phyloP scores from a whole-genome alignment of 1,140 invertebrate genomes.

The Drosophila azteca region DNA sequence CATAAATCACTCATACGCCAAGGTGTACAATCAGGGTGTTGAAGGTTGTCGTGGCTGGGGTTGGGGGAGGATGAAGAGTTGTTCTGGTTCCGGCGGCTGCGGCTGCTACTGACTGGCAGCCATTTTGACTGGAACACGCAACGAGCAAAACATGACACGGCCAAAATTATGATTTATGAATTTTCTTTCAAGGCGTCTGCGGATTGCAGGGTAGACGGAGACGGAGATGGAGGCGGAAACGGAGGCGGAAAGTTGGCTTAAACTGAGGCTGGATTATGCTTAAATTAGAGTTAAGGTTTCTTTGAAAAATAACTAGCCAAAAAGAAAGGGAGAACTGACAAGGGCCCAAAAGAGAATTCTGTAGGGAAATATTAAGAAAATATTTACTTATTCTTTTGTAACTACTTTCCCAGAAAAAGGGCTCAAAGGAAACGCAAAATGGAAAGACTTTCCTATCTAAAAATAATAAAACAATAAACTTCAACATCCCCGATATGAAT shows the following conservation, averaged over 20 bases:
- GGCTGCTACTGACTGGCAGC: slow-evolving; percentile 28
- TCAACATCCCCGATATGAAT: no score
- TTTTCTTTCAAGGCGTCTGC: slow-evolving; percentile 6
- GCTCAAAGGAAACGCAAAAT: no score
- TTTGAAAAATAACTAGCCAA: background rate
- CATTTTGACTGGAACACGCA: slow-evolving; percentile 61
- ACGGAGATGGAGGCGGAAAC: no score
- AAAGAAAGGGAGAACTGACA: background rate
- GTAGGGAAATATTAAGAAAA: no score
- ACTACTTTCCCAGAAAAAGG: no score
- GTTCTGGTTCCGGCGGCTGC: background rate
- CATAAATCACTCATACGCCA: slow-evolving; percentile 73
- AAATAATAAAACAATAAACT: no score
- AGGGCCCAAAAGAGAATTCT: background rate
- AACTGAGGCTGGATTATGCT: background rate
- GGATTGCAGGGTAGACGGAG: slow-evolving; percentile 1
- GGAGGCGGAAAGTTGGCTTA: slow-evolving; percentile 8
- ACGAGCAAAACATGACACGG: slow-evolving; percentile 56
- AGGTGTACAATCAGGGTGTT: slow-evolving; percentile 41
- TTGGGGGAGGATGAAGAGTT: slow-evolving; percentile 11
- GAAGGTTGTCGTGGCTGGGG: background rate
- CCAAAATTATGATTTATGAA: slow-evolving; percentile 73
- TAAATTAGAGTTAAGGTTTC: background rate
- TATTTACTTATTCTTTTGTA: no score
- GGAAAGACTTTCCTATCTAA: no score